These are phyloP conservation scores for Bombus consobrinus DNA, from an alignment of 1,140 invertebrate species.

Conservation along the genomic window DNA sequence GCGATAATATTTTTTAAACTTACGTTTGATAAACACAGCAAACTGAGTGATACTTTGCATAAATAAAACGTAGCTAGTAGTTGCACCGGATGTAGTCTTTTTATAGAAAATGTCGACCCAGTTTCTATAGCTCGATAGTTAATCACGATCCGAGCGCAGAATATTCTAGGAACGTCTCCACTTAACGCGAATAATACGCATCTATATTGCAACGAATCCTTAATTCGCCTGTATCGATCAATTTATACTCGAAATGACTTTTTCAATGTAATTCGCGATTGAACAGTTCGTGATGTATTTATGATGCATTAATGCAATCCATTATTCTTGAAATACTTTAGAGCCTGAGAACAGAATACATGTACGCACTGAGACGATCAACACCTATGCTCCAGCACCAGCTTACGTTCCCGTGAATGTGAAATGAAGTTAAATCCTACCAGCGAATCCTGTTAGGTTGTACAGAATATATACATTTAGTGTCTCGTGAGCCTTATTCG, in stretches of 20 bases:
- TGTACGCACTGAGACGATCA: constrained; percentile 63
- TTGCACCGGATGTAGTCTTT: neutral
- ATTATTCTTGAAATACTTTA: neutral
- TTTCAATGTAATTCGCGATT: too few relatives aligned
- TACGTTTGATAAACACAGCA: neutral
- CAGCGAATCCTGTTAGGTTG: constrained; percentile 25
- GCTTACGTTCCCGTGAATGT: constrained; percentile 66
- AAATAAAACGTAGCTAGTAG: neutral
- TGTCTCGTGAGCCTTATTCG: neutral
- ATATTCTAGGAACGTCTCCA: neutral
- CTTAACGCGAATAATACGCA: neutral
- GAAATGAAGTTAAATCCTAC: constrained; percentile 70
- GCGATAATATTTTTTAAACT: neutral
- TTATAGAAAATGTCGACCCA: neutral
- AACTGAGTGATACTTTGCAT: neutral
- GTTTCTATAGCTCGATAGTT: neutral
- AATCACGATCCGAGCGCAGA: neutral
- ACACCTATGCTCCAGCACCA: constrained; percentile 53
- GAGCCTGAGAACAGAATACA: constrained; percentile 28
- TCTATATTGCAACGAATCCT: neutral
- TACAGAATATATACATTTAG: constrained; percentile 17
- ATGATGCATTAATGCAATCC: neutral
- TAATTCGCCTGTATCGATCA: too few relatives aligned
- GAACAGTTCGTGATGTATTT: neutral
- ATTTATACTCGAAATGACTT: too few relatives aligned